A percentile compares a stretch with the other conserved stretches of the same genome.
phyloP scores from a whole-genome alignment of 2,888 invertebrate genomes.

The Drosophila demipolita region DNA sequence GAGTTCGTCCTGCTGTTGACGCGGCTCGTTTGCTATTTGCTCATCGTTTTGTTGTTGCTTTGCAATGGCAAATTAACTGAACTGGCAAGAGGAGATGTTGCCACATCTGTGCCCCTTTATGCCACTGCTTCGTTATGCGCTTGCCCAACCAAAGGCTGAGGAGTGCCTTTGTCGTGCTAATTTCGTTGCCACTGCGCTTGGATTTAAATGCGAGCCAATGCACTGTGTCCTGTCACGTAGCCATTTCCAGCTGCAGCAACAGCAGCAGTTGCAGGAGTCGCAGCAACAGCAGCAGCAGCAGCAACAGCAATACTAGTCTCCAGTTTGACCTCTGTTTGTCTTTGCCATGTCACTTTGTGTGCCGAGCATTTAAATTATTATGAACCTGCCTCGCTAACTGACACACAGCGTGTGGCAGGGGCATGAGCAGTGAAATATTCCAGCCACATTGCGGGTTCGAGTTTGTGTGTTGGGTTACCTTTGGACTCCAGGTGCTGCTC shows the following conservation, averaged over 20 bases:
- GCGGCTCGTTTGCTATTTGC: slow-evolving; percentile 72
- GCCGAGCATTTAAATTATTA: slow-evolving; percentile 83
- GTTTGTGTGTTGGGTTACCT: slow-evolving; percentile 10
- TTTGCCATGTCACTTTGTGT: slow-evolving; percentile 80
- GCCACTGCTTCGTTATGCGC: not conserved
- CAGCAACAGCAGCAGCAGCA: slow-evolving; percentile 13
- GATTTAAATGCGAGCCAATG: slow-evolving; percentile 78
- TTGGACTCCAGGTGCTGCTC: slow-evolving; percentile 15
- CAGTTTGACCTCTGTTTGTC: slow-evolving; percentile 79
- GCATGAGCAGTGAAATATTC: slow-evolving; percentile 10
- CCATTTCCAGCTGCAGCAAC: slow-evolving; percentile 72
- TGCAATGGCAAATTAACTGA: slow-evolving; percentile 76
- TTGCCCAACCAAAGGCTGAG: slow-evolving; percentile 22
- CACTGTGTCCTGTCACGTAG: slow-evolving; percentile 77
- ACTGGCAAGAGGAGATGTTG: slow-evolving; percentile 22
- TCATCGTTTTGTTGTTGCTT: slow-evolving; percentile 67
- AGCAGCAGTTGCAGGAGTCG: slow-evolving; percentile 14
- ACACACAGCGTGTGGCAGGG: slow-evolving; percentile 8
- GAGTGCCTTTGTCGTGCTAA: slow-evolving; percentile 77
- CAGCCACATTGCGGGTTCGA: slow-evolving; percentile 29
- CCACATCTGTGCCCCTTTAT: not conserved
- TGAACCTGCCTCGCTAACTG: slow-evolving; percentile 65
- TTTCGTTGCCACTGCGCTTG: slow-evolving; percentile 72
- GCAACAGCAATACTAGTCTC: slow-evolving; percentile 22
- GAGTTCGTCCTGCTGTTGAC: slow-evolving; percentile 35